Evolutionary conservation across 2,113 vertebrate genomes (phyloP), one percentile per base, ranked within the genome.

Genomic region (Nyctibius bracteatus): DNA sequence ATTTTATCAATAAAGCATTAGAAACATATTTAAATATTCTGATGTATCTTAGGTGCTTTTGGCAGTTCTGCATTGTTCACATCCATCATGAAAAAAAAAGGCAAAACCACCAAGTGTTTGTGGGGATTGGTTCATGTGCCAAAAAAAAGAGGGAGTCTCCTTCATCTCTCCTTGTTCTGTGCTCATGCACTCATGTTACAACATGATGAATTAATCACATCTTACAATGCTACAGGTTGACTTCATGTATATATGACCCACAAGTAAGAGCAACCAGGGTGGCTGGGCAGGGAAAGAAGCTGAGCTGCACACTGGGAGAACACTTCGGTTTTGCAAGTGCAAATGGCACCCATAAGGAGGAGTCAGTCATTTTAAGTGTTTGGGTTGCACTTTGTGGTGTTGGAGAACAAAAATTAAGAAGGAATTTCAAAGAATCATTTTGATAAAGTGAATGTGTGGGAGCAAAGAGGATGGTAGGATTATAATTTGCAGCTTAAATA

Each of bases 121-220:
- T 87, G 19, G 33, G n/a, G 52, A 9, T 10, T n/a, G 27, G 39
- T 51, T 46, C 23, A 33, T 0, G 8, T 71, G 63, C 89, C 80
- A 70, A 82, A 67, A 79, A 79, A 21, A 30, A 14, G 10, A 74
- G 47, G 8, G 24, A 11, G n/a, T 54, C 59, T 78, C 77, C 94
- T 92, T 95, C 72, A 47, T 65, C 92, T 86, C n/a, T 67, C 74
- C 79, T 94, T 91, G 61, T 68, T 94, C 63, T 90, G 15, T 81
- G 62, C 80, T 77, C 70, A 55, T 39, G 78, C 35, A 25, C 43
- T 89, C 21, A 10, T 2, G 3, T 87, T 90, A 5, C 44, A 72
- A 31, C 33, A 10, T 37, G 78, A 85, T 59, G 46, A 89, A 94
- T 91, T 87, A 81, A 89, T 81, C 17, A 1, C 2, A 1, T 46